A percentile compares a stretch with the other conserved stretches of the same genome.
phyloP scores from a whole-genome alignment of 2,797 vertebrate genomes.

The Hydrophis major region DNA sequence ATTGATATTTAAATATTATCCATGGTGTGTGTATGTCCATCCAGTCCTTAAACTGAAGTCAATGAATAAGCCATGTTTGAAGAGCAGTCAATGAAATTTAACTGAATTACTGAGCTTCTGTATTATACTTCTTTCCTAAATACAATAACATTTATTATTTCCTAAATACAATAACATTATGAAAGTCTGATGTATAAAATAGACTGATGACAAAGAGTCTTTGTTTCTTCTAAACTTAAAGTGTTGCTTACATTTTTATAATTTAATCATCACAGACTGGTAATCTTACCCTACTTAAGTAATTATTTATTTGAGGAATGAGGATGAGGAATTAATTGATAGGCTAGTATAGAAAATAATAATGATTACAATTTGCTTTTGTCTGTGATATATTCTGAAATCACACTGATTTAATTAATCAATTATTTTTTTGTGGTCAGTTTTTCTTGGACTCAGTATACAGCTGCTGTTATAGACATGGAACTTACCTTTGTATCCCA shows the following conservation, averaged over 20 bases:
- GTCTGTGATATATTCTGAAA: background rate
- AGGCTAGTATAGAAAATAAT: background rate
- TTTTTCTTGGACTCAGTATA: slow-evolving; percentile 11
- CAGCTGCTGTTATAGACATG: background rate
- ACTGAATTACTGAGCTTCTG: background rate
- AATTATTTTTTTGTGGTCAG: background rate
- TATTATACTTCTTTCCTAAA: background rate
- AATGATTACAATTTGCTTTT: background rate
- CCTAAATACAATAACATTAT: background rate
- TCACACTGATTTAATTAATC: background rate
- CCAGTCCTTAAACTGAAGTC: background rate
- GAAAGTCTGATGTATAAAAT: background rate
- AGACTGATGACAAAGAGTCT: background rate
- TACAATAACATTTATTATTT: background rate
- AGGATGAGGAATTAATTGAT: background rate
- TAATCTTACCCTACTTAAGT: background rate
- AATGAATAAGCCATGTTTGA: background rate
- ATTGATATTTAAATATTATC: background rate
- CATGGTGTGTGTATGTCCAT: background rate
- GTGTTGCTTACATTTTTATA: background rate
- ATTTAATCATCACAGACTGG: background rate
- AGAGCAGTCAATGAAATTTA: background rate
- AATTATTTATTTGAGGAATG: background rate
- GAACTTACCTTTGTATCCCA: slow-evolving; percentile 93
- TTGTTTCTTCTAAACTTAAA: background rate